Evolutionary conservation across 2,113 vertebrate genomes (phyloP), one percentile per base, ranked within the genome.

Genomic region (Pogonocichla stellata): DNA sequence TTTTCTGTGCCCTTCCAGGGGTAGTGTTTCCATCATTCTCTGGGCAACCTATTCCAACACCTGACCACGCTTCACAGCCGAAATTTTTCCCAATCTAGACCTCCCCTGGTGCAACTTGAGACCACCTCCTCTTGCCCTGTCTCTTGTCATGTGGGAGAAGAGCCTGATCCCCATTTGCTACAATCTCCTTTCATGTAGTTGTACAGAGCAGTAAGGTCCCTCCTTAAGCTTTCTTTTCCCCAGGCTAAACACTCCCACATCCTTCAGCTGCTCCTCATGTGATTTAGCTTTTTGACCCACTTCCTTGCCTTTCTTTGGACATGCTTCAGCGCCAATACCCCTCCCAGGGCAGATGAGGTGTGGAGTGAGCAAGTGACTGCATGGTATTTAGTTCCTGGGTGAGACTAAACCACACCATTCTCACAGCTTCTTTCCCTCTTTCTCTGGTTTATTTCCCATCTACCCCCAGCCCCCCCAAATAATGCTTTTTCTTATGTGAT

Each of bases 311-410:
- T 75, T 34, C 36, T 58, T 50, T 72, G 50, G 58, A 23, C 18
- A 23, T 31, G 17, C 14, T 65, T 42, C 26, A 26, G 26, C 14
- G 19, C 19, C 17, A 6, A 36, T 72, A 15, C 8, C 8, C 34
- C 13, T 82, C 7, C 54, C 19, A 17, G n/a, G 29, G 38, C 0
- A 0, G 19, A 14, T 61, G 19, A 20, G 14, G 9, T 40, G 17
- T 40, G 53, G n/a, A 60, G 28, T 58, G 28, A 45, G 12, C 15
- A 53, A 45, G 19, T 2, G 7, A 28, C 33, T 66, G n/a, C 10
- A 8, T 19, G 10, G 45, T 45, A 9, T 13, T 45, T 73, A 12
- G n/a, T 40, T 53, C 29, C 40, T 69, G 47, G 17, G 6, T 67
- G 29, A 1, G 2, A 28, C 64, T 61, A 40, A 81, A 54, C 38